Conservation (phyloP, 2,888 invertebrate species). For the Himalopsyche anomala region DNA sequence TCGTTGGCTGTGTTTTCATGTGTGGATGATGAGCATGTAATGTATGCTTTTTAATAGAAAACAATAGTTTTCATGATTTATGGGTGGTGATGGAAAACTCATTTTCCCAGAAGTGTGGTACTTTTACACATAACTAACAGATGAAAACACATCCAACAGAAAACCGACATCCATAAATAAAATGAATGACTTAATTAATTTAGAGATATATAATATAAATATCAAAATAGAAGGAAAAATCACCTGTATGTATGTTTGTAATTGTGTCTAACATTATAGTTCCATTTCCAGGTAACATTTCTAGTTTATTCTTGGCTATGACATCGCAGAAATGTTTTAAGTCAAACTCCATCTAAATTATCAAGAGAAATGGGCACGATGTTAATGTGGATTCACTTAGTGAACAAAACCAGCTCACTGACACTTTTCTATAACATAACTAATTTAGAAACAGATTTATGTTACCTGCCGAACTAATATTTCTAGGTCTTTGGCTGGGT, state of each 20-base stretch:
- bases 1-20: no score
- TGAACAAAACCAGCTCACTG: not conserved
- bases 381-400: not conserved
- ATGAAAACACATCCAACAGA: no score
- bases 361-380: not conserved
- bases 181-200: no score
- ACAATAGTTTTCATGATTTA: no score
- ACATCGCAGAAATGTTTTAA: slow-evolving; percentile 95
- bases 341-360: slow-evolving; percentile 81
- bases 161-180: no score
- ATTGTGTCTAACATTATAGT: slow-evolving; percentile 95
- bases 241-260: slow-evolving; percentile 88
- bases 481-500: slow-evolving; percentile 84
- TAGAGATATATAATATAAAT: no score
- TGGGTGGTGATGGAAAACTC: no score
- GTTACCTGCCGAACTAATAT: slow-evolving; percentile 83
- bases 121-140: no score
- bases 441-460: slow-evolving; percentile 49
- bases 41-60: no score
- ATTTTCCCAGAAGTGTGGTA: no score
- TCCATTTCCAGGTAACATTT: slow-evolving; percentile 95
- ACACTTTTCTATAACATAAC: not conserved
- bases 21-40: no score
- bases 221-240: no score
- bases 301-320: slow-evolving; percentile 92